Evolutionary conservation across 1,140 invertebrate genomes (phyloP), one percentile per base, ranked within the genome.

Genomic region (Monomorium pharaonis): DNA sequence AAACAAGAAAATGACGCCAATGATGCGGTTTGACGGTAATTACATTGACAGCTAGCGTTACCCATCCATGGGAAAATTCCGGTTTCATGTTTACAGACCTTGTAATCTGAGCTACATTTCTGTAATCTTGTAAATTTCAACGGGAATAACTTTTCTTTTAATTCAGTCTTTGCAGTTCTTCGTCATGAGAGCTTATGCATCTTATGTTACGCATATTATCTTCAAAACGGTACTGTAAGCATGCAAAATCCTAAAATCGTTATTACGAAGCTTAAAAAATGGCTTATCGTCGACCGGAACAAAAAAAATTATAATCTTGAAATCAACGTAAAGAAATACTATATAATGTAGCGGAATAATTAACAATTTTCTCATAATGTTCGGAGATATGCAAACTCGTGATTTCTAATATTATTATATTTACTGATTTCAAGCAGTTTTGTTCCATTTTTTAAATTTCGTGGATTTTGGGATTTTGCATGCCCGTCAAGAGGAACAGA

Each of bases 401-500:
- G 44, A 44, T 9, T 0, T 69, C 7, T 72, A 54, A 67, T 16
- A 24, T 65, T 65, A 49, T 21, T 70, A 69, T 27, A 24, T 18
- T 69, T 70, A 51, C 5, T 58, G 3, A 24, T 24, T 42, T 58
- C 21, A 3, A 75, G 2, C 30, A 6, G 5, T n/a, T 44, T 42
- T 30, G 37, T 76, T 2, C 4, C 30, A 78, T 42, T 54, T 69
- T 69, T 80, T 30, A 3, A 67, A 80, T 80, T 51, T 67, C n/a
- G 14, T 4, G 1, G 0, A 9, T 27, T 67, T 27, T 9, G 4
- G n/a, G 37, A 67, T 4, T 51, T 51, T 33, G 62, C 21, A 67
- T 33, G 44, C 27, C 24, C 58, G 27, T 63, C 14, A 72, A 72
- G 24, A 93, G 91, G 89, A 94, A 94, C 92, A 93, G 87, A n/a